These are phyloP conservation scores for Nomada ferruginata DNA, from an alignment of 2,888 invertebrate species.

Conservation along the genomic window DNA sequence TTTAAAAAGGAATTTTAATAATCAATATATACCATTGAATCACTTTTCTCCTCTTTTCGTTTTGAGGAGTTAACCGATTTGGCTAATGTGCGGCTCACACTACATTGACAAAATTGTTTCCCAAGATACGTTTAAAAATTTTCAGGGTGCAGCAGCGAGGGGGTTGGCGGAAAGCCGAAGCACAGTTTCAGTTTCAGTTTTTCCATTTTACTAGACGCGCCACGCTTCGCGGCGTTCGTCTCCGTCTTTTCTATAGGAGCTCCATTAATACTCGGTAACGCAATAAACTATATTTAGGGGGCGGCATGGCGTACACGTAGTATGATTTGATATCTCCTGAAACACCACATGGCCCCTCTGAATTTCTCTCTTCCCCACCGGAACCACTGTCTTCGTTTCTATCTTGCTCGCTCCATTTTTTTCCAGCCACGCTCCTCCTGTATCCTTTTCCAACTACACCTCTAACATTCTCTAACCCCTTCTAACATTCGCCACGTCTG, in stretches of 20 bases:
- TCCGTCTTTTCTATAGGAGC: constrained; percentile 77
- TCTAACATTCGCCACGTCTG: constrained; percentile 9
- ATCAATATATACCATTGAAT: too few species aligned
- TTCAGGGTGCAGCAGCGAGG: too few species aligned
- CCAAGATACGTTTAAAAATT: too few species aligned
- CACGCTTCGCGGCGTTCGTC: constrained; percentile 49
- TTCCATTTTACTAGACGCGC: constrained; percentile 4
- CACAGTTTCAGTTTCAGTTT: constrained; percentile 50
- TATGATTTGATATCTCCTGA: constrained; percentile 84
- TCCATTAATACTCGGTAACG: constrained; percentile 84
- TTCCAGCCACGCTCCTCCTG: not conserved
- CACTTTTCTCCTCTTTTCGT: too few species aligned
- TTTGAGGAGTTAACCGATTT: too few species aligned
- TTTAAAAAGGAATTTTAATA: too few species aligned
- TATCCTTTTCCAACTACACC: not conserved
- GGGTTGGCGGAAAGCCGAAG: not conserved
- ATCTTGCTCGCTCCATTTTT: constrained; percentile 31
- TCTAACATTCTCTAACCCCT: not conserved
- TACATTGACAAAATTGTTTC: too few species aligned
- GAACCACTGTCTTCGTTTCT: constrained; percentile 2
- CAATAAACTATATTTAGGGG: constrained; percentile 84
- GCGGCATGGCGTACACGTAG: constrained; percentile 79
- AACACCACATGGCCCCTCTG: constrained; percentile 83
- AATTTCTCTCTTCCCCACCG: constrained; percentile 61
- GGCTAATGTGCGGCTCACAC: too few species aligned